Evolutionary conservation across 2,797 vertebrate genomes (phyloP), one percentile per base, ranked within the genome.

Genomic region (Sebastiscus albofasciatus): DNA sequence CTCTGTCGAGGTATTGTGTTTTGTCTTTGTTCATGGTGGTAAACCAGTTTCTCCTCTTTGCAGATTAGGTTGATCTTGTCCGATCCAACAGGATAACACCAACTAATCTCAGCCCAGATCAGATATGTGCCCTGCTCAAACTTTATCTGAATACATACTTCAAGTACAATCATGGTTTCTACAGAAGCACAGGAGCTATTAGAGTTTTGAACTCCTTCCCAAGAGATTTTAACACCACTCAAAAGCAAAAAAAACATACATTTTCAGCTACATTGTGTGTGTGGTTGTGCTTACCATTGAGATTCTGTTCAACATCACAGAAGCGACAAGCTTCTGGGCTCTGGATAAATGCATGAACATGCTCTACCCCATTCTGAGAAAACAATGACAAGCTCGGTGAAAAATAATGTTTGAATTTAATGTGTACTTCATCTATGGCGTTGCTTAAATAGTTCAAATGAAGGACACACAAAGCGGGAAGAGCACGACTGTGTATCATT

Each of bases 271-370:
- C 10, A 60, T 0, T 58, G 12, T 46, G 26, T 74, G 20, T 56
- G n/a, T 8, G 6, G 22, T 56, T 69, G 26, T 29, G 76, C 95
- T 97, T 89, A 99, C 98, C 96, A 3, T 92, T 92, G 52, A 94
- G 93, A 88, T 93, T 87, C 89, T 97, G 98, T 83, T 98, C 97
- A 64, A 96, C 97, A 67, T 99, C 97, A 86, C 97, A 99, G 92
- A 98, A 99, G 69, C 93, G 98, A 33, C 83, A 95, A 27, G 94
- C 92, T 22, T 98, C 97, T 24, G 97, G 96, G 90, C 93, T 96
- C 18, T 84, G 88, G 80, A 99, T 96, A 69, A 99, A 99, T 1
- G 98, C 96, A 42, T 99, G 98, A 77, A 90, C 72, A 0, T 99
- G 99, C 54, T 96, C 93, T 5, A 91, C 82, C 0, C 97, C 97